phyloP scores from a whole-genome alignment of 2,888 invertebrate genomes.

The Cephalotes varians region DNA sequence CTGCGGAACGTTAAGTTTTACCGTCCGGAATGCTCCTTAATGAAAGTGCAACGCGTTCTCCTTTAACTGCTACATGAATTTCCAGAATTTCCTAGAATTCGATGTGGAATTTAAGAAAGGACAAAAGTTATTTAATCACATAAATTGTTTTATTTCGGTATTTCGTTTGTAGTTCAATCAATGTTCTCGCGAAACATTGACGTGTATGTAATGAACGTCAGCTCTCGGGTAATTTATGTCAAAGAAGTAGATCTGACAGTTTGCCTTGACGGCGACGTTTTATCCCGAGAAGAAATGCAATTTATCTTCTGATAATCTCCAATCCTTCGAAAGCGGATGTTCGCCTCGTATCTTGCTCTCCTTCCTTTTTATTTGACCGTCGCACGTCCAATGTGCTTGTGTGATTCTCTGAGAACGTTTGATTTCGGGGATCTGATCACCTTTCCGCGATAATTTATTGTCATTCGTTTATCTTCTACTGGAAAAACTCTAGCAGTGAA shows the following conservation, averaged over 20 bases:
- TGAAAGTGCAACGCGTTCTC: slow-evolving; percentile 14
- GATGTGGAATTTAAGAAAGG: background rate
- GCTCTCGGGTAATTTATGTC: slow-evolving; percentile 43
- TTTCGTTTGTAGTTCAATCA: background rate
- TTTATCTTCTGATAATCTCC: slow-evolving; percentile 59
- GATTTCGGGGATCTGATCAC: slow-evolving; percentile 45
- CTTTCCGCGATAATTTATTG: slow-evolving; percentile 43
- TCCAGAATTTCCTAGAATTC: too few relatives aligned
- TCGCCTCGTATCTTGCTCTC: slow-evolving; percentile 45
- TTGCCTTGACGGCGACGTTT: slow-evolving; percentile 42
- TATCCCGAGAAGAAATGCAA: slow-evolving; percentile 52
- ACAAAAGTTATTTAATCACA: background rate
- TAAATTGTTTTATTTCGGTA: background rate
- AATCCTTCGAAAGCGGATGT: slow-evolving; percentile 54
- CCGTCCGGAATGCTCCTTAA: slow-evolving; percentile 40
- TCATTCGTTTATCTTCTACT: slow-evolving; percentile 48
- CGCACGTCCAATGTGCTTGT: slow-evolving; percentile 36
- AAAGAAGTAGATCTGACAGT: slow-evolving; percentile 46
- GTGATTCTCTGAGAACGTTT: slow-evolving; percentile 46
- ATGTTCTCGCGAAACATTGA: slow-evolving; percentile 8
- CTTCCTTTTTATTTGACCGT: slow-evolving; percentile 53
- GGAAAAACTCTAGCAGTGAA: slow-evolving; percentile 22
- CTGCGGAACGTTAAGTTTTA: slow-evolving; percentile 48
- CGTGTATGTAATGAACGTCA: slow-evolving; percentile 37
- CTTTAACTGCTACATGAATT: slow-evolving; percentile 10